Conservation (phyloP, 2,113 vertebrate species). For the Ciconia boyciana region DNA sequence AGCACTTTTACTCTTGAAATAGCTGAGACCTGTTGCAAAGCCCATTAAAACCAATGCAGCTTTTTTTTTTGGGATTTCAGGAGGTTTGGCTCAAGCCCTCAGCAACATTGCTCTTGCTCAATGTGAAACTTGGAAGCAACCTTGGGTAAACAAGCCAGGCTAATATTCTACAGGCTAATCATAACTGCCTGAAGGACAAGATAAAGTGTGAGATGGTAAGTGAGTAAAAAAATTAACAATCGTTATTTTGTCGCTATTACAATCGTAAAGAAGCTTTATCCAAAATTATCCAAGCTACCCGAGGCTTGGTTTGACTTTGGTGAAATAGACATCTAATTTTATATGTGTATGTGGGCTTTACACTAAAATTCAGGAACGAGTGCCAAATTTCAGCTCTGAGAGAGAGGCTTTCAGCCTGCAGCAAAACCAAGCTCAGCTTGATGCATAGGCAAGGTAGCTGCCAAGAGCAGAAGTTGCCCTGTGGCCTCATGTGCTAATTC, state of each 20-base stretch:
- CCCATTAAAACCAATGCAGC: not conserved
- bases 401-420: not conserved
- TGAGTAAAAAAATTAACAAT: not conserved
- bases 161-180: not conserved
- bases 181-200: not conserved
- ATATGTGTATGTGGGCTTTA: not conserved
- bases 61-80: not conserved
- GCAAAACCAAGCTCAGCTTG: not conserved
- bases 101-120: not conserved
- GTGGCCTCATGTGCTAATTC: not conserved
- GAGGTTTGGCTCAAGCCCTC: not conserved
- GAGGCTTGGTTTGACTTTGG: not conserved
- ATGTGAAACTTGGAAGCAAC: not conserved
- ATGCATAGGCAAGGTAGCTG: not conserved
- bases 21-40: not conserved
- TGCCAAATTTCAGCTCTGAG: not conserved
- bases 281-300: not conserved
- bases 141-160: not conserved
- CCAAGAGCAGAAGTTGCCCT: not conserved
- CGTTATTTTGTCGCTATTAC: not conserved
- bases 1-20: not conserved
- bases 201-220: not conserved
- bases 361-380: not conserved
- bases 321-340: not conserved
- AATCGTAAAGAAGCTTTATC: not conserved